Evolutionary conservation across 2,113 vertebrate species (phyloP), one percentile per base, ranked within the genome.

Genomic region (Limnothrissa miodon): DNA sequence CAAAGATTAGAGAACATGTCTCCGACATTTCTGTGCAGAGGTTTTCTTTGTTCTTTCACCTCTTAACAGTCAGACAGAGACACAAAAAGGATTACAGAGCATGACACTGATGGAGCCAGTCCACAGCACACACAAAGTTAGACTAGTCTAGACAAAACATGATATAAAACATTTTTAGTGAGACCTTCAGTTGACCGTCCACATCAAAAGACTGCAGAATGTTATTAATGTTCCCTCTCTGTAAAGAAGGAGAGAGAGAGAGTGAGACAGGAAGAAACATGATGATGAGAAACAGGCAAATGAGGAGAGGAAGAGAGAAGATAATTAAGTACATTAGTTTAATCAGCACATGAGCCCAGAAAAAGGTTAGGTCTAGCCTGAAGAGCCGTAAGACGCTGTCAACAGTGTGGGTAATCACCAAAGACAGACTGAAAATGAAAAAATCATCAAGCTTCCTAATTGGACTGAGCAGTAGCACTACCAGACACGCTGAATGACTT

Each of bases 161-260:
- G 19, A 13, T 29, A 7, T 1, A 62, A 11, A 62, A 62, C 25
- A 29, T 39, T 81, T 29, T 59, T 51, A 45, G 39, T 85, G 70
- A 25, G 78, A 53, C 80, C 48, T 81, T 78, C 48, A 46, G 44
- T 51, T 46, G 74, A 78, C 82, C 74, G 6, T 62, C 59, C n/a
- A 1, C 25, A 36, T 33, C 29, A 74, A 74, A 36, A 74, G 66
- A 74, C 13, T 36, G 13, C 29, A 74, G 66, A 13, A 36, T 33
- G 13, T 74, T 74, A 33, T 29, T 66, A 15, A 66, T 66, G 51
- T 56, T 19, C 51, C 51, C 19, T 56, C 51, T 56, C 51, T 42
- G 78, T 44, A 5, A 79, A 39, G 80, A 81, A 13, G 33, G 15
- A 70, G 5, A 42, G 36, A 82, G 13, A 59, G 10, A 83, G 19